Conservation (phyloP, 2,888 invertebrate genomes). For the Cyclophora punctaria region DNA sequence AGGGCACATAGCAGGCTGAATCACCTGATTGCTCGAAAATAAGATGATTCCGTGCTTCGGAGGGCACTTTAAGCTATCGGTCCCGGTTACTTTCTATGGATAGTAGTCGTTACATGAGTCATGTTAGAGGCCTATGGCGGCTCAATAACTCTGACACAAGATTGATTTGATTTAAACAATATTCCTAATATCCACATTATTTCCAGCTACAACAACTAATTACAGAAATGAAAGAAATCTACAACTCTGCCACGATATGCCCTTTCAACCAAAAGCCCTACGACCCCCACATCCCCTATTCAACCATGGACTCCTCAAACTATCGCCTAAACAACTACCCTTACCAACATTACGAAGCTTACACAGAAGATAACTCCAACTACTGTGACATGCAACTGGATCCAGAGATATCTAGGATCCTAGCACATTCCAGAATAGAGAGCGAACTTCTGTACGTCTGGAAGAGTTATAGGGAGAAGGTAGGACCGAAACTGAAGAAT, state of each 20-base stretch:
- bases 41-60: too few species aligned
- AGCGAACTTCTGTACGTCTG: slow-evolving; percentile 85
- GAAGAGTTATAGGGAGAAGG: slow-evolving; percentile 86
- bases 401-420: slow-evolving; percentile 77
- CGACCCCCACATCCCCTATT: slow-evolving; percentile 52
- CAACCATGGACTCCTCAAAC: slow-evolving; percentile 16
- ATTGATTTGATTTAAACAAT: neutral
- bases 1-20: too few species aligned
- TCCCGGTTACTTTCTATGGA: too few species aligned
- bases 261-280: slow-evolving; percentile 76
- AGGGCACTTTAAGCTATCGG: too few species aligned
- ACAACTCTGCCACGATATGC: slow-evolving; percentile 82
- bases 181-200: slow-evolving; percentile 6
- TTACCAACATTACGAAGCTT: slow-evolving; percentile 50
- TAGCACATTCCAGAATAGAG: slow-evolving; percentile 83
- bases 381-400: slow-evolving; percentile 78
- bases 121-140: too few species aligned
- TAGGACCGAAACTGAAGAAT: slow-evolving; percentile 84
- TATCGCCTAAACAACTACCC: slow-evolving; percentile 43
- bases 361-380: slow-evolving; percentile 35
- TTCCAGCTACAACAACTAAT: slow-evolving; percentile 81
- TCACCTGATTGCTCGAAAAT: too few species aligned
- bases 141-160: too few species aligned
- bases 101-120: too few species aligned
- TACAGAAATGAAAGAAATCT: slow-evolving; percentile 86